A percentile compares a stretch with the other conserved stretches of the same genome.
These are phyloP conservation scores for Ectemnius continuus DNA, from an alignment of 2,888 invertebrate species.

Conservation along the genomic window DNA sequence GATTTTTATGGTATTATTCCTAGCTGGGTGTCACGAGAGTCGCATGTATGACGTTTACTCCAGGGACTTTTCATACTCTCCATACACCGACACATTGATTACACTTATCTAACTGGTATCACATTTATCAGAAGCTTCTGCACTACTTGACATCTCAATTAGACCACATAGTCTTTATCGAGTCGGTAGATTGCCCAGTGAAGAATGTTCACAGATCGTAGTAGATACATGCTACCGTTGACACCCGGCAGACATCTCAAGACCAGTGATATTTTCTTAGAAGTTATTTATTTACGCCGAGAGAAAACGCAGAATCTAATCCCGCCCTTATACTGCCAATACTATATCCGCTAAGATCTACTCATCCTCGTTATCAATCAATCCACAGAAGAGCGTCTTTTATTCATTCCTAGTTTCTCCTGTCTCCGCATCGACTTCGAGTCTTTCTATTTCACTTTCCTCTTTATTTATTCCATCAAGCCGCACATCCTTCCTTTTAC, in stretches of 20 bases:
- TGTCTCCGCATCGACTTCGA: constrained; percentile 23
- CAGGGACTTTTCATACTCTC: neutral
- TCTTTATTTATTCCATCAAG: constrained; percentile 22
- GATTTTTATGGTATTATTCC: constrained; percentile 72
- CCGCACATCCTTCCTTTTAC: neutral
- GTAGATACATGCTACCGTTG: constrained; percentile 12
- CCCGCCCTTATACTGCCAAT: constrained; percentile 73
- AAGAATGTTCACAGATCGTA: neutral
- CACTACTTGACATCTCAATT: neutral
- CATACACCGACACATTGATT: neutral
- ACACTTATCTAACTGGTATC: no score
- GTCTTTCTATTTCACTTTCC: constrained; percentile 29
- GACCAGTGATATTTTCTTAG: constrained; percentile 77
- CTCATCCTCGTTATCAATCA: constrained; percentile 57
- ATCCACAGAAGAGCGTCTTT: constrained; percentile 42
- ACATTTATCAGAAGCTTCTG: no score
- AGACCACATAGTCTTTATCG: neutral
- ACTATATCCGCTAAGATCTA: constrained; percentile 62
- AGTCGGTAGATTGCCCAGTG: neutral
- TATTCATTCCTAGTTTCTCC: constrained; percentile 45
- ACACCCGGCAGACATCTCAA: constrained; percentile 66
- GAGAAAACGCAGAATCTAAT: constrained; percentile 66
- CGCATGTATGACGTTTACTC: neutral
- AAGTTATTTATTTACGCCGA: constrained; percentile 75
- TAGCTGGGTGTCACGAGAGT: constrained; percentile 49